These are phyloP conservation scores for Wiebesia pumilae DNA, from an alignment of 1,140 invertebrate genomes.

Conservation along the genomic window DNA sequence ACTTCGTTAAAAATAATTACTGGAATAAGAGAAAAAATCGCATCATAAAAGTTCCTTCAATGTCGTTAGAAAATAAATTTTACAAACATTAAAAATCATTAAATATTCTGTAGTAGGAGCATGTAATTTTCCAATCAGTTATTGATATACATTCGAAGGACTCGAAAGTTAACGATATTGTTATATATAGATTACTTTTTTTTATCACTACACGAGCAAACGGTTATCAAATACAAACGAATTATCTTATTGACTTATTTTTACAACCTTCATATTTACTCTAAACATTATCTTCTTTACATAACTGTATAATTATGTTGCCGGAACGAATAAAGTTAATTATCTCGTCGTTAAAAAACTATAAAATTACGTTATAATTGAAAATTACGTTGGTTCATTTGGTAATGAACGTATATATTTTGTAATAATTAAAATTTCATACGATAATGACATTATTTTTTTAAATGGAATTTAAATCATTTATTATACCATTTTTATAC, in stretches of 20 bases:
- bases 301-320: conserved; percentile 45
- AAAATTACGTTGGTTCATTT: conserved; percentile 18
- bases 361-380: conserved; percentile 39
- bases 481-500: too few relatives aligned
- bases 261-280: conserved; percentile 42
- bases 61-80: background rate
- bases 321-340: conserved; percentile 32
- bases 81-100: conserved; percentile 3
- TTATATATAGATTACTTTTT: conserved; percentile 39
- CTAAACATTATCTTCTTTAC: conserved; percentile 45
- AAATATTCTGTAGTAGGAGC: background rate
- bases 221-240: conserved; percentile 19
- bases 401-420: background rate
- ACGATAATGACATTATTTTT: background rate
- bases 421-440: background rate
- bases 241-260: conserved; percentile 42
- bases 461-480: too few relatives aligned
- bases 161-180: background rate
- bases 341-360: conserved; percentile 29
- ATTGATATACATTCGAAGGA: conserved; percentile 16
- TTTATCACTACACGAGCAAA: conserved; percentile 7
- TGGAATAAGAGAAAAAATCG: background rate
- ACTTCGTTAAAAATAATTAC: background rate
- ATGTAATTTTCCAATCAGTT: conserved; percentile 10
- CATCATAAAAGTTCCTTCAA: background rate